Conservation (phyloP, 92 coral and sea anemone genomes). For the Phymanthus crucifer region DNA sequence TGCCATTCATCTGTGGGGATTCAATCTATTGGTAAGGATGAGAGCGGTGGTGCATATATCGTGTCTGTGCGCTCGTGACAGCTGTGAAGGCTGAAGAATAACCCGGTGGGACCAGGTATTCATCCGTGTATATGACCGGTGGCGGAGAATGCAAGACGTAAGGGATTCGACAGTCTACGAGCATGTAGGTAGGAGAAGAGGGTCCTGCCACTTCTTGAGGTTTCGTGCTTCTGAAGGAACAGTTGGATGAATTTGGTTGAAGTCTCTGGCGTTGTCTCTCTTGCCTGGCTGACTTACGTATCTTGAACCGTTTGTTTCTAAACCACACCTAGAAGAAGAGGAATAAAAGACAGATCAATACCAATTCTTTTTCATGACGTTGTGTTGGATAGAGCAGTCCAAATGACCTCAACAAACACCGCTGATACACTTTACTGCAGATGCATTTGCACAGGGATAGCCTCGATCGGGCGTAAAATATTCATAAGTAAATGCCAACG, state of each 20-base stretch:
- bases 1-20: background rate
- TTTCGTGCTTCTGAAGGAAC: background rate
- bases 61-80: background rate
- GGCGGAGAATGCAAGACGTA: background rate
- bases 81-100: background rate
- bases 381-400: background rate
- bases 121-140: background rate
- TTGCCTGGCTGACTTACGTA: constrained; percentile 6
- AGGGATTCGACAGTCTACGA: background rate
- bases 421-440: no score
- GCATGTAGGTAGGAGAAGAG: background rate
- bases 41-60: background rate
- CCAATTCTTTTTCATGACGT: no score
- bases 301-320: constrained; percentile 23
- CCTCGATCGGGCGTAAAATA: no score
- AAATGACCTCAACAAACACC: no score
- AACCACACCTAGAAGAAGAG: constrained; percentile 18
- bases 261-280: background rate
- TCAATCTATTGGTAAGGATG: background rate
- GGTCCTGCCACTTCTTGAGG: background rate
- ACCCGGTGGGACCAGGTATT: background rate
- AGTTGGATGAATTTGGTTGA: background rate
- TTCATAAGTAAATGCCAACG: no score
- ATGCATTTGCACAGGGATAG: no score
- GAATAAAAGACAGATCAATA: no score